phyloP scores from a whole-genome alignment of 37 sponge, comb jelly and placozoan species.

The Ianthella basta region DNA sequence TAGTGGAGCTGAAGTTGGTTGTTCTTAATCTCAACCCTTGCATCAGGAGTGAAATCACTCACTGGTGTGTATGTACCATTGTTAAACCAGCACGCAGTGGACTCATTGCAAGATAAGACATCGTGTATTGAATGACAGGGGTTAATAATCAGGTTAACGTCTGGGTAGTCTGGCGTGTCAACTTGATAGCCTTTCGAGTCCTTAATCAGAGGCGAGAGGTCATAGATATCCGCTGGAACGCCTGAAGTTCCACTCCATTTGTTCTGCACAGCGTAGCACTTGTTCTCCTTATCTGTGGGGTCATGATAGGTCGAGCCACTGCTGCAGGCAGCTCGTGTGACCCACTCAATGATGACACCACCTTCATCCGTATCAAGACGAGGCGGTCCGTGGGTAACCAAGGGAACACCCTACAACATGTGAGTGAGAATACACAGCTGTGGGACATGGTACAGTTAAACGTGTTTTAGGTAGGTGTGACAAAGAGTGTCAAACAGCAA shows the following conservation, averaged over 20 bases:
- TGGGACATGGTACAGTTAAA: not conserved
- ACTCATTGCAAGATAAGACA: not conserved
- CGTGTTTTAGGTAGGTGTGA: too few species aligned
- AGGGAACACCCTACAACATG: slow-evolving; percentile 59
- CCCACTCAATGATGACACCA: slow-evolving; percentile 51
- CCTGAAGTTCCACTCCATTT: slow-evolving; percentile 35
- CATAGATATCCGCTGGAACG: slow-evolving; percentile 50
- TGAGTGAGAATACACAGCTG: not conserved
- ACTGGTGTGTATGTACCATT: not conserved
- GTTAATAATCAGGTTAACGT: slow-evolving; percentile 31
- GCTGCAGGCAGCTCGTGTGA: slow-evolving; percentile 72
- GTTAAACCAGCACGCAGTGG: not conserved
- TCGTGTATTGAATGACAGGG: slow-evolving; percentile 53
- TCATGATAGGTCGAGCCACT: not conserved
- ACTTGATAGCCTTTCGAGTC: slow-evolving; percentile 43
- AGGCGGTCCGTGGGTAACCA: slow-evolving; percentile 53
- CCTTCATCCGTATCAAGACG: slow-evolving; percentile 13
- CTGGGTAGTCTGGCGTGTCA: slow-evolving; percentile 7
- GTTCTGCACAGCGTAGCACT: slow-evolving; percentile 61
- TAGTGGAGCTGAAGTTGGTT: slow-evolving; percentile 36
- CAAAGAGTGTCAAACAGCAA: too few species aligned
- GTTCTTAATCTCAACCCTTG: not conserved
- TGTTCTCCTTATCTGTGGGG: slow-evolving; percentile 45
- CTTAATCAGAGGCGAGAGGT: slow-evolving; percentile 56
- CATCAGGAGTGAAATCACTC: not conserved